Conservation (phyloP, 2,888 invertebrate species). For the Synanthedon myopaeformis region DNA sequence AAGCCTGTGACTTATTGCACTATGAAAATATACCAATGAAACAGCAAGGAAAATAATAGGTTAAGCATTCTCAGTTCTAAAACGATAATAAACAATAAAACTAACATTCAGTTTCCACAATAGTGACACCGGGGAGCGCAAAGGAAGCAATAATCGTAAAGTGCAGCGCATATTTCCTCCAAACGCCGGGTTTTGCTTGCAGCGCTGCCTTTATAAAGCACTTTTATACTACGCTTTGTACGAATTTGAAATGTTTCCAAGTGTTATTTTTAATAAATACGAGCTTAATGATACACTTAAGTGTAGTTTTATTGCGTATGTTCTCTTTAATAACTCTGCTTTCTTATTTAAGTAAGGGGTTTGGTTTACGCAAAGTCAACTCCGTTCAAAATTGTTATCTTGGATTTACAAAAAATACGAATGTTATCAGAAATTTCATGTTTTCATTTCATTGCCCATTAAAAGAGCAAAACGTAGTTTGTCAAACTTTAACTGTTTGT, state of each 20-base stretch:
- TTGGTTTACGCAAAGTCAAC: too few species aligned
- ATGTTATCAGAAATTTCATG: too few species aligned
- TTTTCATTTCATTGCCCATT: too few species aligned
- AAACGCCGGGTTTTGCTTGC: slow-evolving; percentile 4
- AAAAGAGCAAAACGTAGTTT: too few species aligned
- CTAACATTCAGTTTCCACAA: slow-evolving; percentile 14
- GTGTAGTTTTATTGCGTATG: neutral
- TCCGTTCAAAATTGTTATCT: too few species aligned
- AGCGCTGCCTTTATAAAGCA: slow-evolving; percentile 17
- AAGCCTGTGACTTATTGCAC: too few species aligned
- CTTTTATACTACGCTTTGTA: slow-evolving; percentile 37
- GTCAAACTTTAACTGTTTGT: too few species aligned
- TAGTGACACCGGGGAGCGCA: slow-evolving; percentile 18
- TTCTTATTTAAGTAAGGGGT: too few species aligned
- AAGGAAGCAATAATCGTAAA: slow-evolving; percentile 55
- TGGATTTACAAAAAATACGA: too few species aligned
- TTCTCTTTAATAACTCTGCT: neutral
- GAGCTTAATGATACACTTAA: neutral
- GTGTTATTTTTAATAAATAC: slow-evolving; percentile 12
- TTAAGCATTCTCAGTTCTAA: slow-evolving; percentile 17
- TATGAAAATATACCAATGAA: too few species aligned
- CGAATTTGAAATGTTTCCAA: slow-evolving; percentile 36
- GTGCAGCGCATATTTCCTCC: slow-evolving; percentile 40
- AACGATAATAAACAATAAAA: slow-evolving; percentile 39
- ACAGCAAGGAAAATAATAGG: too few species aligned